phyloP scores from a whole-genome alignment of 1,140 invertebrate genomes.

The Dufourea novaeangliae region DNA sequence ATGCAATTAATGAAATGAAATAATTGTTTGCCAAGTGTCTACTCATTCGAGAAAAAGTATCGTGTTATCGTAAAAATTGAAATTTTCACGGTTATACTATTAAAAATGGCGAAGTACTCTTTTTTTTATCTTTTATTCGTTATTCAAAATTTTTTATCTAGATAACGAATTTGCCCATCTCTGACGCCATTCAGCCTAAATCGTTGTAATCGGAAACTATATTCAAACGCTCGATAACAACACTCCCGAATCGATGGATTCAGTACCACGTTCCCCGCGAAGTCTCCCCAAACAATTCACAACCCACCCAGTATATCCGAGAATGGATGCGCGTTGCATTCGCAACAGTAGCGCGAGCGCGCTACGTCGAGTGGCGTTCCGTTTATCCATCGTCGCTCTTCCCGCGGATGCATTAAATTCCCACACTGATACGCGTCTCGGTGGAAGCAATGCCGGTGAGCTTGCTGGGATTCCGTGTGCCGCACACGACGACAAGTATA shows the following conservation, averaged over 20 bases:
- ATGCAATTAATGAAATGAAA: too few relatives aligned
- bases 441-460: conserved; percentile 40
- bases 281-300: neutral
- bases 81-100: too few relatives aligned
- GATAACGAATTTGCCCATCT: too few relatives aligned
- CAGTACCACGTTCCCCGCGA: neutral
- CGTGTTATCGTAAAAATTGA: too few relatives aligned
- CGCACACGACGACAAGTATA: conserved; percentile 17
- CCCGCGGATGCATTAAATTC: conserved; percentile 67
- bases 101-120: too few relatives aligned
- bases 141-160: too few relatives aligned
- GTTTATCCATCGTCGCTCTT: conserved; percentile 42
- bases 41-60: too few relatives aligned
- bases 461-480: conserved; percentile 48
- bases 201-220: neutral
- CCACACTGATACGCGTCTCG: conserved; percentile 53
- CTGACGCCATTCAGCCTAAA: too few relatives aligned
- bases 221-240: neutral
- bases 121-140: too few relatives aligned
- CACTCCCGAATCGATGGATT: neutral
- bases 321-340: conserved; percentile 5
- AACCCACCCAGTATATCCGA: neutral
- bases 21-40: too few relatives aligned
- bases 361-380: conserved; percentile 20
- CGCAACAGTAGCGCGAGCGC: neutral